These are phyloP conservation scores for Pleuronectes platessa DNA, from an alignment of 2,113 vertebrate genomes.

Conservation along the genomic window DNA sequence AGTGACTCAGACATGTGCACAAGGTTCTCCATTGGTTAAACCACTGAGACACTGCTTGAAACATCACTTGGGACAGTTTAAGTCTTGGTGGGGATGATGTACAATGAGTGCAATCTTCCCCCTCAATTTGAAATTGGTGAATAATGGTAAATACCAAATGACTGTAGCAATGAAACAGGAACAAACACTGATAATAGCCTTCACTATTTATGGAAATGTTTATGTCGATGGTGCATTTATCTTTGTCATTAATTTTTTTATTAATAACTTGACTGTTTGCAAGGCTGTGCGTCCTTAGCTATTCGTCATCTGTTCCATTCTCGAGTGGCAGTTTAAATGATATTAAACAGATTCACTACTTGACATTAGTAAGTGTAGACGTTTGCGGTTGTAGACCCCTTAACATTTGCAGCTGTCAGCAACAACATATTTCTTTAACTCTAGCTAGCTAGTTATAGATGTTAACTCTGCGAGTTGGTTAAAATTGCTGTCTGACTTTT, in stretches of 20 bases:
- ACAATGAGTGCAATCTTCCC: conserved; percentile 20
- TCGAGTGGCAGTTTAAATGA: no score
- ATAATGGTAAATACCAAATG: conserved; percentile 26
- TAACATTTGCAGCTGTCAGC: neutral
- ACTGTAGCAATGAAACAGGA: conserved; percentile 26
- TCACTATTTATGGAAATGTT: neutral
- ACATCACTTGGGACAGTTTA: neutral
- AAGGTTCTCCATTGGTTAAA: conserved; percentile 12
- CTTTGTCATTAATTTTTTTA: neutral
- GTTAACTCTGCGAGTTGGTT: neutral
- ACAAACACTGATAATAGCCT: neutral
- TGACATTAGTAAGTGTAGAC: no score
- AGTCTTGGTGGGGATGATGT: conserved; percentile 2
- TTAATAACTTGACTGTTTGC: neutral
- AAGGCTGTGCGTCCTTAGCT: no score
- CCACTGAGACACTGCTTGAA: conserved; percentile 21
- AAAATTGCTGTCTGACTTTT: neutral
- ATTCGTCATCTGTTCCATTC: no score
- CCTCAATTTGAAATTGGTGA: conserved; percentile 28
- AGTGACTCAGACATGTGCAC: conserved; percentile 55
- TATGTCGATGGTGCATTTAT: neutral
- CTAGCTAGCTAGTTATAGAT: no score
- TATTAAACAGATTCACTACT: no score
- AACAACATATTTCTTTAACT: no score
- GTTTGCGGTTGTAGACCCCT: neutral